Conservation (phyloP, 2,113 vertebrate genomes). For the Paratilapia polleni region DNA sequence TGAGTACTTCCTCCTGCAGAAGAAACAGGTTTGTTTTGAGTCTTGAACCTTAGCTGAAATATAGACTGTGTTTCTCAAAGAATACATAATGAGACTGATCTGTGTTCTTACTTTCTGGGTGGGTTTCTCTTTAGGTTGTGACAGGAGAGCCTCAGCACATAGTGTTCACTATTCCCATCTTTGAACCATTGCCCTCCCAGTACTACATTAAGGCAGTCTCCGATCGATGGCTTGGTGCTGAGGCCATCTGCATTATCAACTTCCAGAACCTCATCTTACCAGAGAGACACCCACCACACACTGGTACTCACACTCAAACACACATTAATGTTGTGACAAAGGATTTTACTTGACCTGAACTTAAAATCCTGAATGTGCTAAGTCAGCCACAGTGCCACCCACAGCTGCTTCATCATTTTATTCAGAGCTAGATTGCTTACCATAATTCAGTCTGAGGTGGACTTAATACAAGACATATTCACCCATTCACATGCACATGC, state of each 20-base stretch:
- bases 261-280: constrained; percentile 98
- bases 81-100: neutral
- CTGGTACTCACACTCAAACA: constrained; percentile 80
- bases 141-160: constrained; percentile 88
- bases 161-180: constrained; percentile 98
- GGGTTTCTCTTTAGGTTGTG: constrained; percentile 82
- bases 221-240: constrained; percentile 95
- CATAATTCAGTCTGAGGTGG: neutral
- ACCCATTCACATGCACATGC: neutral
- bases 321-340: neutral
- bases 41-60: neutral
- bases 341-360: neutral
- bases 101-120: neutral
- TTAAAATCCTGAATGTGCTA: neutral
- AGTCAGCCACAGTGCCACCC: neutral
- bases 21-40: constrained; percentile 89
- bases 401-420: neutral
- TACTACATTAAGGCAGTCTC: constrained; percentile 97
- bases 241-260: constrained; percentile 96
- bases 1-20: constrained; percentile 96
- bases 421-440: neutral
- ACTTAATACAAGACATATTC: neutral
- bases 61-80: neutral
- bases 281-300: constrained; percentile 96
- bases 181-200: constrained; percentile 96